A percentile compares a stretch with the other conserved stretches of the same genome.
Evolutionary conservation across 2,797 vertebrate species (phyloP).

Genomic region (Poeciliopsis turneri): DNA sequence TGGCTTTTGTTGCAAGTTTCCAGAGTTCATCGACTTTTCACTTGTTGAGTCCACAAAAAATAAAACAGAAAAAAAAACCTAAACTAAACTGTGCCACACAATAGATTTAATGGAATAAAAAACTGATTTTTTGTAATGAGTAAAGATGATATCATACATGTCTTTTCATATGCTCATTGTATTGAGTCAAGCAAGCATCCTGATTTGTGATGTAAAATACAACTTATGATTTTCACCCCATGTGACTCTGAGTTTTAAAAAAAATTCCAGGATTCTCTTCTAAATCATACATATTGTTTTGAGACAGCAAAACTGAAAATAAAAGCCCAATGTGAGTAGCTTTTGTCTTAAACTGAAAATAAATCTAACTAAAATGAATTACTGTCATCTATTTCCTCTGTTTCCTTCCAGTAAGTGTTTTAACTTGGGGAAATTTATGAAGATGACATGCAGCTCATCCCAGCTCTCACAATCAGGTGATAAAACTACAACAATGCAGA

Average conservation of each 20-base stretch:
- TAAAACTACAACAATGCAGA: no score
- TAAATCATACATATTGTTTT: background rate
- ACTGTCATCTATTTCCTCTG: background rate
- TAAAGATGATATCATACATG: no score
- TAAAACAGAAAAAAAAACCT: no score
- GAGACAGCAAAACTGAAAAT: conserved; percentile 48
- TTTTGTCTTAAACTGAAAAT: conserved; percentile 8
- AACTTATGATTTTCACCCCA: background rate
- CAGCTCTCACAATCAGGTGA: background rate
- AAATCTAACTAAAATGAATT: background rate
- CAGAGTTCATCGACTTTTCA: background rate
- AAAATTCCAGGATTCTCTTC: background rate
- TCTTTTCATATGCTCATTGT: background rate
- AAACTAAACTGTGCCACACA: no score
- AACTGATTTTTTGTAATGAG: no score
- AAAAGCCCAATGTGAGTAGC: background rate
- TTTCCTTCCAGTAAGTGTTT: conserved; percentile 35
- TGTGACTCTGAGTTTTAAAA: background rate
- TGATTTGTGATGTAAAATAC: conserved; percentile 9
- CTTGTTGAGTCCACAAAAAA: background rate
- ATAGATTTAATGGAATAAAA: no score
- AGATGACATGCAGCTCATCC: background rate
- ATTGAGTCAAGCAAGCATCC: no score
- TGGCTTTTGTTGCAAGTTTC: background rate
- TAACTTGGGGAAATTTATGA: conserved; percentile 16